Conservation (phyloP, 2,888 invertebrate species). For the Ariolimax columbianus region DNA sequence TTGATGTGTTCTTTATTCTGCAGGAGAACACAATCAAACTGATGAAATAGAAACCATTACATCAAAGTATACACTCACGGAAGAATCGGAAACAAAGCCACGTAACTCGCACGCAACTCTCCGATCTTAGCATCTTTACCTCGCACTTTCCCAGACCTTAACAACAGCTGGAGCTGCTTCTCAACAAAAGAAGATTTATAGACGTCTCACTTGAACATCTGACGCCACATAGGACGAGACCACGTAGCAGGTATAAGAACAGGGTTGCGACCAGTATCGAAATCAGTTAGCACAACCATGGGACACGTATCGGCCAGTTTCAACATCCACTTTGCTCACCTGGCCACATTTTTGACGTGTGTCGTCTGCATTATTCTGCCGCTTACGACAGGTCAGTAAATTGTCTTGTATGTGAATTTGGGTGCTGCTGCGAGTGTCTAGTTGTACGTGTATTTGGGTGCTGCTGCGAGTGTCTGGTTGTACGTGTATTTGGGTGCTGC, state of each 20-base stretch:
- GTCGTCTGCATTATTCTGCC: neutral
- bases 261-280: neutral
- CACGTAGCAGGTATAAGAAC: neutral
- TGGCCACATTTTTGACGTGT: neutral
- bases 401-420: too few species aligned
- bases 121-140: neutral
- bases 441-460: neutral
- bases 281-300: neutral
- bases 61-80: neutral
- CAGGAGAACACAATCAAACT: neutral
- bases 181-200: neutral
- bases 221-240: neutral
- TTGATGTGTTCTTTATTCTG: neutral
- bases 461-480: neutral
- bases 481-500: neutral
- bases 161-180: neutral
- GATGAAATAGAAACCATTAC: neutral
- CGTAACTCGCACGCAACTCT: neutral
- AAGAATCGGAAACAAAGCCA: neutral
- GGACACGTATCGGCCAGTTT: neutral
- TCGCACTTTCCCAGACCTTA: neutral
- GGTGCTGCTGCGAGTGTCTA: neutral
- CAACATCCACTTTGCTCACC: neutral
- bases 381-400: neutral
- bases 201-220: neutral